A percentile compares a stretch with the other conserved stretches of the same genome.
phyloP scores from a whole-genome alignment of 2,797 vertebrate genomes.

The Bucorvus abyssinicus region DNA sequence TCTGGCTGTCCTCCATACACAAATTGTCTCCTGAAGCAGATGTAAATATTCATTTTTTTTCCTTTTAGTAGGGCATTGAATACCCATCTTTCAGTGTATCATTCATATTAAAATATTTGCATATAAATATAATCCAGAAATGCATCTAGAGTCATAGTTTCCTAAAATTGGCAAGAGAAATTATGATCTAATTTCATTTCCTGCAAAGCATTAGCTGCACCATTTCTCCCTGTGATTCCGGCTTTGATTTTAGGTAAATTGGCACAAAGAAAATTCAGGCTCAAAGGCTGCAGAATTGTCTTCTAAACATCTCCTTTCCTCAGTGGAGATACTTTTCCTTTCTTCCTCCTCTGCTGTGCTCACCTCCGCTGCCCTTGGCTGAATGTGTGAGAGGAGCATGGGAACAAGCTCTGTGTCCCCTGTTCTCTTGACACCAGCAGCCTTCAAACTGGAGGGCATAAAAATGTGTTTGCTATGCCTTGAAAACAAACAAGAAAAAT shows the following conservation, averaged over 20 bases:
- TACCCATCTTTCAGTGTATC: neutral
- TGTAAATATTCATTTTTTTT: neutral
- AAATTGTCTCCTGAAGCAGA: neutral
- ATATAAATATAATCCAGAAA: slow-evolving; percentile 21
- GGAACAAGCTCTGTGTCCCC: neutral
- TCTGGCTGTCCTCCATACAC: neutral
- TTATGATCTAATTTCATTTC: slow-evolving; percentile 6
- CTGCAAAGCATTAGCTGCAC: neutral
- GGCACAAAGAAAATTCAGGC: neutral
- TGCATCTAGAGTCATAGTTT: neutral
- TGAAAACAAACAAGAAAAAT: neutral
- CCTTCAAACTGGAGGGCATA: neutral
- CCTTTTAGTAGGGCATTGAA: neutral
- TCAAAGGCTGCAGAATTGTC: neutral
- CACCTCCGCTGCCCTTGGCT: neutral
- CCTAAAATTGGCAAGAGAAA: slow-evolving; percentile 12
- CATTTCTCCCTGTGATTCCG: neutral
- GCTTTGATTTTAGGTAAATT: neutral
- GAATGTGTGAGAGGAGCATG: neutral
- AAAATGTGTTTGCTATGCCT: neutral
- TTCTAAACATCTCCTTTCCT: neutral
- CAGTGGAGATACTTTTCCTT: neutral
- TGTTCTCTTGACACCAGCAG: neutral
- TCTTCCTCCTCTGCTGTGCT: neutral
- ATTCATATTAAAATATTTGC: slow-evolving; percentile 27